phyloP scores from a whole-genome alignment of 92 coral and sea anemone genomes.

The Zoanthus gigantus region DNA sequence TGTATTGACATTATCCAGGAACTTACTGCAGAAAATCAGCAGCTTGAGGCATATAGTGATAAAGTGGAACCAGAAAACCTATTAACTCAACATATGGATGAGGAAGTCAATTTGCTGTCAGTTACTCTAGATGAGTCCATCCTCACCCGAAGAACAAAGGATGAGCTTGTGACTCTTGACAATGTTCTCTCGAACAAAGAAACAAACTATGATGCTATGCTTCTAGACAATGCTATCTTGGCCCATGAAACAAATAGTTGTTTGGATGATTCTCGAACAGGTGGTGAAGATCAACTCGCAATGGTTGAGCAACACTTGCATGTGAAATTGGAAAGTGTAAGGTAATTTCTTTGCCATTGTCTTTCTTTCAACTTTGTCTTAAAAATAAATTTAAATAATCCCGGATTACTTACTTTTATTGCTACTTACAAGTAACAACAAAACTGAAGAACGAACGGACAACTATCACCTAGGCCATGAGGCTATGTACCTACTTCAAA shows the following conservation, averaged over 20 bases:
- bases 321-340: conserved; percentile 58
- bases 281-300: conserved; percentile 59
- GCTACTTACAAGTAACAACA: neutral
- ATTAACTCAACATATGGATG: neutral
- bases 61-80: neutral
- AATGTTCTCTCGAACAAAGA: too few relatives aligned
- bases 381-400: neutral
- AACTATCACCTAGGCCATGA: too few relatives aligned
- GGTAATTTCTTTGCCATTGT: conserved; percentile 30
- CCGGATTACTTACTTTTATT: neutral
- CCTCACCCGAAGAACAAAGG: neutral
- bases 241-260: neutral
- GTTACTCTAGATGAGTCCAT: neutral
- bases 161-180: neutral
- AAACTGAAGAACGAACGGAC: neutral
- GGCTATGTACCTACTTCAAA: too few relatives aligned
- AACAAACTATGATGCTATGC: neutral
- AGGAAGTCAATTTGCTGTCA: neutral
- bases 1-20: neutral
- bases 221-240: neutral
- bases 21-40: neutral
- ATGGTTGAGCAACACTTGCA: conserved; percentile 62
- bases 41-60: neutral
- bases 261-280: conserved; percentile 31
- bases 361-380: neutral